Base-by-base conservation (phyloP, 2,113 vertebrate genomes). In the Tricholaema leucomelas region DNA sequence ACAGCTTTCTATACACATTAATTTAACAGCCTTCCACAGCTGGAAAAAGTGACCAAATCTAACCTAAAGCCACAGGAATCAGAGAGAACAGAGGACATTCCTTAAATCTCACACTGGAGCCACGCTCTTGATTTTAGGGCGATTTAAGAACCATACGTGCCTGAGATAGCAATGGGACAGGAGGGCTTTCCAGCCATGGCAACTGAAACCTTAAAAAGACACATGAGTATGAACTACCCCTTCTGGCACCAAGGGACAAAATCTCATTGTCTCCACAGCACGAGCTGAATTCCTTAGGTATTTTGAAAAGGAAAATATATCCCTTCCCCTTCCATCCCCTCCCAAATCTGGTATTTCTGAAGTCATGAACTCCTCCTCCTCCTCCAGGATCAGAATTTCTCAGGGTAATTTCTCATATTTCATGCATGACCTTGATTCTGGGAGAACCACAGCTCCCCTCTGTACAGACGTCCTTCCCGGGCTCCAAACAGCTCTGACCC, bases 271-370 rank as follows among this genome's bases (percentile, higher is more conserved):
- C 92, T 95, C 50, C 2, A 5, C 76, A 93, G 75, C 64, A 46
- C 5, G 7, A 56, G 16, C 75, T 36, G 48, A 94, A 95, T 95
- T 92, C 91, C 87, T 96, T 89, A 85, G 64, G 87, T 95, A 91
- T 89, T 96, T 87, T 89, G 89, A 95, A 92, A 95, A 92, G 87
- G 88, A 87, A 93, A 94, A 89, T 83, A 85, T 31, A 89, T 91
- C 87, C 78, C 87, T 94, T 90, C 46, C 50, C 72, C 66, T 92
- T 90, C 81, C 86, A 90, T 91, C 92, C 84, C 92, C 95, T 94
- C 93, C 93, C 95, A 95, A 86, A 94, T 90, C 88, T 94, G 96
- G 92, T 90, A 96, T 96, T 95, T 96, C 93, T 94, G 88, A 95
- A 96, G 92, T 94, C 88, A 94, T 94, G 96, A 96, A 95, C 93